phyloP scores from a whole-genome alignment of 2,888 invertebrate species.

The Dorcus parallelipipedus region DNA sequence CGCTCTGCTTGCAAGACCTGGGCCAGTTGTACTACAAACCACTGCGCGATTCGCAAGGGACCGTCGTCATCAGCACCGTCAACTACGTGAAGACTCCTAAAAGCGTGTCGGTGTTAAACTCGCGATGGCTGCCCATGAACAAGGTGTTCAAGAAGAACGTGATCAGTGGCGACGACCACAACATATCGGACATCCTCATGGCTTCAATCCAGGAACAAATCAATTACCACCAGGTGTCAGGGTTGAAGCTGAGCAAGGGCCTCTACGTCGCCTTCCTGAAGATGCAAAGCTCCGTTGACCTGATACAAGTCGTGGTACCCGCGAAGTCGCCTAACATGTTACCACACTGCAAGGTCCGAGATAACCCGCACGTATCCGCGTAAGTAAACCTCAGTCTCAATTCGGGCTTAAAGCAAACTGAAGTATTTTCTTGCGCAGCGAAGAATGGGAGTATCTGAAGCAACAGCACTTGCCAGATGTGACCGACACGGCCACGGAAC shows the following conservation, averaged over 20 bases:
- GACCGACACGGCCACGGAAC: conserved; percentile 62
- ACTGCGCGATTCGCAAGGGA: conserved; percentile 82
- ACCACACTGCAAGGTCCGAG: conserved; percentile 88
- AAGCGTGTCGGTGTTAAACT: conserved; percentile 82
- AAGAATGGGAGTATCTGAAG: conserved; percentile 93
- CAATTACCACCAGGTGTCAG: conserved; percentile 74
- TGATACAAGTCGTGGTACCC: conserved; percentile 89
- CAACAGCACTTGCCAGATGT: conserved; percentile 54
- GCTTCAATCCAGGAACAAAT: conserved; percentile 81
- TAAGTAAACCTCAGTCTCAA: conserved; percentile 50
- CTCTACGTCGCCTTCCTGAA: conserved; percentile 95
- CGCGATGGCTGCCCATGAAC: conserved; percentile 87
- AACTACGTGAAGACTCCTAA: conserved; percentile 79
- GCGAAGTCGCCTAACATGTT: conserved; percentile 91
- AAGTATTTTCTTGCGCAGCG: conserved; percentile 54
- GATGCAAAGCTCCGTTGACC: conserved; percentile 93
- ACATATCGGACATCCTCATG: conserved; percentile 79
- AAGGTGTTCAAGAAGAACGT: conserved; percentile 75
- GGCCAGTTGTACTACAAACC: conserved; percentile 94
- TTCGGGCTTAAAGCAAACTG: too few species aligned
- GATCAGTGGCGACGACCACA: conserved; percentile 71
- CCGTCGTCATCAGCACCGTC: conserved; percentile 85
- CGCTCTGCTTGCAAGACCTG: conserved; percentile 86
- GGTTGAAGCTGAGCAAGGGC: conserved; percentile 78
- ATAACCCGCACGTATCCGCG: conserved; percentile 95